Conservation (phyloP, 23 tunicate species). For the Trididemnum clinides region DNA sequence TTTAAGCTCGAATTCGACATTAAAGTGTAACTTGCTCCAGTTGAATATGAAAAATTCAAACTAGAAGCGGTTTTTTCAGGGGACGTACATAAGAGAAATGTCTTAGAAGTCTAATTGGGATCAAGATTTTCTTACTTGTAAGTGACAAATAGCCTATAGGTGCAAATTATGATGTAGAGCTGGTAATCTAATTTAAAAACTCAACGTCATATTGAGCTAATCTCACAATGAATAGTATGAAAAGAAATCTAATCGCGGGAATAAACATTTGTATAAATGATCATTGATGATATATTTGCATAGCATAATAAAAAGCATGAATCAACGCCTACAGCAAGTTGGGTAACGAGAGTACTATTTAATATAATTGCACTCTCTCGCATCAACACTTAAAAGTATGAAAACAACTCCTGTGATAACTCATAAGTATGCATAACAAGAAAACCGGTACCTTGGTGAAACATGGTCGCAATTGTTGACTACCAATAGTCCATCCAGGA, state of each 20-base stretch:
- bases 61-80: neutral
- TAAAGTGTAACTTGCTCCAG: neutral
- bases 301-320: neutral
- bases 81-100: neutral
- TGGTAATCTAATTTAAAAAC: neutral
- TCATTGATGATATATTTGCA: neutral
- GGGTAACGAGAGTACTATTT: neutral
- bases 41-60: neutral
- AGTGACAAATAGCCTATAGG: neutral
- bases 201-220: neutral
- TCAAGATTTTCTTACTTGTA: neutral
- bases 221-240: neutral
- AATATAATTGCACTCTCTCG: neutral
- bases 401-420: neutral
- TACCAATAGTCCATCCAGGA: slow-evolving; percentile 15
- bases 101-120: neutral
- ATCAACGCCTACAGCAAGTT: neutral
- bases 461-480: slow-evolving; percentile 10
- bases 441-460: neutral
- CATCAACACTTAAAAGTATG: neutral
- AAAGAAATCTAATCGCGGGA: neutral
- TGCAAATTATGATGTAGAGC: too few species aligned
- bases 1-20: neutral
- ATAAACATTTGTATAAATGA: neutral
- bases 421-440: neutral